Conservation (phyloP, 2,113 vertebrate genomes). For the Psilopogon haemacephalus region DNA sequence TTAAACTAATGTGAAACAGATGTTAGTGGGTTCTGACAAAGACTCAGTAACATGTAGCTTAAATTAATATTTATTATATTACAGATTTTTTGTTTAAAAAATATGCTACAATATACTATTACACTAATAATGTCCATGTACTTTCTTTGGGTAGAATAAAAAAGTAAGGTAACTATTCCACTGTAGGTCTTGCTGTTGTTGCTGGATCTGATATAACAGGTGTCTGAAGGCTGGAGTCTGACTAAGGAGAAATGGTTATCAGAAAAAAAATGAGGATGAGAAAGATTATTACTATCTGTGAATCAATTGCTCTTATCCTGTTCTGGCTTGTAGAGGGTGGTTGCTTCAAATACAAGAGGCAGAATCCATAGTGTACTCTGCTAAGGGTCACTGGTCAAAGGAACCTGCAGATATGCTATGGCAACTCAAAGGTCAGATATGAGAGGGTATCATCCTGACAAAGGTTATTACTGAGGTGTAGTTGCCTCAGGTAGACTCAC, state of each 20-base stretch:
- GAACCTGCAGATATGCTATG: neutral
- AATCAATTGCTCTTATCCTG: neutral
- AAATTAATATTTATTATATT: neutral
- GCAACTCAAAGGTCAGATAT: neutral
- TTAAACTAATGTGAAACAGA: slow-evolving; percentile 52
- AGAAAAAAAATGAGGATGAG: neutral
- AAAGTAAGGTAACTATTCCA: neutral
- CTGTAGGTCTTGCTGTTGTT: neutral
- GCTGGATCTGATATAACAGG: neutral
- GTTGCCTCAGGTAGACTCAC: neutral
- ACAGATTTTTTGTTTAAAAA: neutral
- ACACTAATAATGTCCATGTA: neutral
- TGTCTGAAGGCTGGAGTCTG: neutral
- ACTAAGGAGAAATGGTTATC: neutral
- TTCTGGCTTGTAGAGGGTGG: neutral
- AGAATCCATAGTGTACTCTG: neutral
- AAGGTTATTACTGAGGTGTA: neutral
- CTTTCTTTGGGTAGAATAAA: neutral
- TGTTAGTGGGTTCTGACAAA: slow-evolving; percentile 28
- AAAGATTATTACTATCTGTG: neutral
- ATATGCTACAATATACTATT: neutral
- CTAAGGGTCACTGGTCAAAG: neutral
- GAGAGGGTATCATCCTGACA: neutral
- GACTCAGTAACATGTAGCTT: neutral
- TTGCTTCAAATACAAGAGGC: neutral